Evolutionary conservation across 2,113 vertebrate genomes (phyloP).

Genomic region (Riparia riparia): DNA sequence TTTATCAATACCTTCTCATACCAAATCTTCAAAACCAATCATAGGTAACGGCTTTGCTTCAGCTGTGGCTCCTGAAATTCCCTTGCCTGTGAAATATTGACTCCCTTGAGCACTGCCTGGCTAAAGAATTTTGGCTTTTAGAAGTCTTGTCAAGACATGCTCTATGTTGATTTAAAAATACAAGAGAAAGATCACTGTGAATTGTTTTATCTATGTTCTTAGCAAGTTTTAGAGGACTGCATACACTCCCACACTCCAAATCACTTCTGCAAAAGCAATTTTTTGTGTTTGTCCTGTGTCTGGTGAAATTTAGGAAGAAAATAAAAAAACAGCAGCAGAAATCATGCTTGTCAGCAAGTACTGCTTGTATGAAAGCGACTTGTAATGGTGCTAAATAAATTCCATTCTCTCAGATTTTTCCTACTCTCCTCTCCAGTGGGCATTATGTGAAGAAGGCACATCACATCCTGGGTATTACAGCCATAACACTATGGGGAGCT

Average conservation of each 20-base stretch:
- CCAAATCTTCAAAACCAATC: neutral
- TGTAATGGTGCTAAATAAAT: neutral
- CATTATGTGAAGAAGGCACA: neutral
- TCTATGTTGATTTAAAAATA: neutral
- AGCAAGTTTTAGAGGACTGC: neutral
- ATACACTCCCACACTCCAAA: neutral
- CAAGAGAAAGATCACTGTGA: neutral
- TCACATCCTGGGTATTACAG: fast-evolving
- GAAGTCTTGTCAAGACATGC: neutral
- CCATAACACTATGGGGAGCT: neutral
- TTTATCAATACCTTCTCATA: neutral
- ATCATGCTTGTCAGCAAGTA: neutral
- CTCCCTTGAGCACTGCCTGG: neutral
- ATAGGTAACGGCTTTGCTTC: neutral
- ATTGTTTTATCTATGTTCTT: neutral
- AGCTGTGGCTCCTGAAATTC: neutral
- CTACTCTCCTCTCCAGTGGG: neutral
- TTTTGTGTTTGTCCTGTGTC: neutral
- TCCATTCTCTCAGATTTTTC: neutral
- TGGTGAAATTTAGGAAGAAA: neutral
- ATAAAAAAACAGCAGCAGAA: neutral
- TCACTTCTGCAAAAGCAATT: neutral
- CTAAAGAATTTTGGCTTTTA: neutral
- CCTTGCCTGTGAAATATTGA: neutral
- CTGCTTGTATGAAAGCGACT: neutral